Evolutionary conservation across 2,888 invertebrate genomes (phyloP), one percentile per base, ranked within the genome.

Genomic region (Psylliodes chrysocephalus): DNA sequence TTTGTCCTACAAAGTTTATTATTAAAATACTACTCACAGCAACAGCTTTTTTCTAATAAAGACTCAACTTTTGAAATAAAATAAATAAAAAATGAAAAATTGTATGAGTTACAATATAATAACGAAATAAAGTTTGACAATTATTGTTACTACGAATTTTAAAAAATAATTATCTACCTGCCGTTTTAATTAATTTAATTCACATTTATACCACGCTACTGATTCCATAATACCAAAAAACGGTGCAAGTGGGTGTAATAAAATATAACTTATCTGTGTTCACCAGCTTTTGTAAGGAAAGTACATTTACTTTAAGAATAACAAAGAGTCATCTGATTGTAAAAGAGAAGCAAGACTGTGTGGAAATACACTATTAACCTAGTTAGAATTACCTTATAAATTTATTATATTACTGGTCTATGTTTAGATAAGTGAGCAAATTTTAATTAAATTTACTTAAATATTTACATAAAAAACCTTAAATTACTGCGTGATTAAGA

Each of bases 291-390:
- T 35, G 12, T 35, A 35, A 35, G 35, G 12, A n/a, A 35, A 35
- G 35, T 35, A 35, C n/a, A 10, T 35, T 35, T 35, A 35, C 35
- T 35, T 35, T 35, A 35, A 35, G 35, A 35, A 35, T 35, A 35
- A 35, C 35, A 35, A 35, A 35, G 35, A 35, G 35, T n/a, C 12
- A 35, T 22, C 22, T 22, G 22, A 22, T 35, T 35, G 35, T 35
- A 6, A 35, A 35, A 35, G 33, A 35, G 35, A 12, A 35, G 6
- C 2, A 10, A 33, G 14, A 12, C 12, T 35, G 35, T 35, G 10
- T 10, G 35, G 42, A 18, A 18, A 42, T 14, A 42, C 17, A 42
- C 18, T 42, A 42, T 42, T 42, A 42, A 42, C 42, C 42, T 42
- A 42, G 42, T 42, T 42, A 2, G 18, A 8, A 17, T 42, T 18